Evolutionary conservation across 1,140 invertebrate species (phyloP).

Genomic region (Conus ventricosus): DNA sequence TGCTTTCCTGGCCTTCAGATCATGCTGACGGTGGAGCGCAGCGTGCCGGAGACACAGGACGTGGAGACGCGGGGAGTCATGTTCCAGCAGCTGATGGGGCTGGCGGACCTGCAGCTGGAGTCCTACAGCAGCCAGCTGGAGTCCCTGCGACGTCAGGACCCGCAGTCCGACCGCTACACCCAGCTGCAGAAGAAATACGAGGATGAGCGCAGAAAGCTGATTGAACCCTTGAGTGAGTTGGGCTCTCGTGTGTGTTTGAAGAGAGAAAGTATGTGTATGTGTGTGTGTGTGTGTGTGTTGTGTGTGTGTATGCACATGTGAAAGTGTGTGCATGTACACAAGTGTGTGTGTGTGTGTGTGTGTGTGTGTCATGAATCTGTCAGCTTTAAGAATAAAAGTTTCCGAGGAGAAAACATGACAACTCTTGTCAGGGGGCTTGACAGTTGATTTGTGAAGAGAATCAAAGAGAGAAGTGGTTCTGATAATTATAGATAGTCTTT

Average conservation of each 20-base stretch:
- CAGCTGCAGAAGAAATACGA: constrained; percentile 78
- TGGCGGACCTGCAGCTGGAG: constrained; percentile 87
- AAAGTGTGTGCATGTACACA: too few species aligned
- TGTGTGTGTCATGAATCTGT: too few species aligned
- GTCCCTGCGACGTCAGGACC: constrained; percentile 78
- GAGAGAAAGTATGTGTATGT: background rate
- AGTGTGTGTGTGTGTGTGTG: too few species aligned
- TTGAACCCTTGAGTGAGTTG: constrained; percentile 78
- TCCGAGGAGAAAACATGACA: too few species aligned
- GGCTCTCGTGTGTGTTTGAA: background rate
- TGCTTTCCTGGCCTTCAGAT: constrained; percentile 47
- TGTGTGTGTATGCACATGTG: too few species aligned
- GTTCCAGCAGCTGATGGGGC: constrained; percentile 82
- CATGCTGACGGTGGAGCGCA: constrained; percentile 60
- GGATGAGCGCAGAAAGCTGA: constrained; percentile 80
- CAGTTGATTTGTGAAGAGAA: too few species aligned
- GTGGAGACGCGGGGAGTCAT: constrained; percentile 74
- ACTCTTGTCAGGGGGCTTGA: too few species aligned
- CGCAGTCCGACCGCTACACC: constrained; percentile 73
- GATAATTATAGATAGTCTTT: too few species aligned
- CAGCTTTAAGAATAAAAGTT: too few species aligned
- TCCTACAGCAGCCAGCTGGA: constrained; percentile 83
- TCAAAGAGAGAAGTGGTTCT: too few species aligned
- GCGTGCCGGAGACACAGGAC: constrained; percentile 70
- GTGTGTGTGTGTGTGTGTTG: too few species aligned